Conservation (phyloP, 2,888 invertebrate genomes). For the Beris chalybata region DNA sequence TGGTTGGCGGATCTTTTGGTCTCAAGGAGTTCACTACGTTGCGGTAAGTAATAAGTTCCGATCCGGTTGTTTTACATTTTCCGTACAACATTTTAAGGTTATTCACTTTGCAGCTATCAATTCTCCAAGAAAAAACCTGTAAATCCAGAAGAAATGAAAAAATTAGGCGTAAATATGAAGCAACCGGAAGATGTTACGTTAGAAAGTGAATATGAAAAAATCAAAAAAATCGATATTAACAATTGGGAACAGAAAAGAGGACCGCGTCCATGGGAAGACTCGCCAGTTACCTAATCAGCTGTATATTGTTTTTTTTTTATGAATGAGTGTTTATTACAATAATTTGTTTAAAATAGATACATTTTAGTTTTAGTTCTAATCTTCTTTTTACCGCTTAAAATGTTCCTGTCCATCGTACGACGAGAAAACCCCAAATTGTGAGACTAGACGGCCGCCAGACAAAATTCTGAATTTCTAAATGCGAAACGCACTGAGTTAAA, state of each 20-base stretch:
- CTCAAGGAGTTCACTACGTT: constrained; percentile 73
- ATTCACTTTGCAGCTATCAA: constrained; percentile 57
- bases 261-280: constrained; percentile 82
- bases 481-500: too few relatives aligned
- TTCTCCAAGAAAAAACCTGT: constrained; percentile 64
- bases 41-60: constrained; percentile 58
- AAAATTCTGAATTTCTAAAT: too few relatives aligned
- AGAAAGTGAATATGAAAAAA: constrained; percentile 73
- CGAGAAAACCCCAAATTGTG: too few relatives aligned
- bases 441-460: too few relatives aligned
- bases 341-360: not conserved
- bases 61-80: not conserved
- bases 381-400: too few relatives aligned
- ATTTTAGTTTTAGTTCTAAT: too few relatives aligned
- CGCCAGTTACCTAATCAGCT: not conserved
- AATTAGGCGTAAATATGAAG: constrained; percentile 68
- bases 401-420: too few relatives aligned
- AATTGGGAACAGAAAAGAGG: constrained; percentile 85
- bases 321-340: not conserved
- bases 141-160: constrained; percentile 66
- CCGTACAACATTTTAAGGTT: constrained; percentile 31
- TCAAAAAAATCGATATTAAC: constrained; percentile 73
- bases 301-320: not conserved
- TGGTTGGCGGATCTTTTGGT: constrained; percentile 78
- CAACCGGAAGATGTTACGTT: constrained; percentile 69